phyloP scores from a whole-genome alignment of 2,888 invertebrate species.

The Drosophila fulvimacula region DNA sequence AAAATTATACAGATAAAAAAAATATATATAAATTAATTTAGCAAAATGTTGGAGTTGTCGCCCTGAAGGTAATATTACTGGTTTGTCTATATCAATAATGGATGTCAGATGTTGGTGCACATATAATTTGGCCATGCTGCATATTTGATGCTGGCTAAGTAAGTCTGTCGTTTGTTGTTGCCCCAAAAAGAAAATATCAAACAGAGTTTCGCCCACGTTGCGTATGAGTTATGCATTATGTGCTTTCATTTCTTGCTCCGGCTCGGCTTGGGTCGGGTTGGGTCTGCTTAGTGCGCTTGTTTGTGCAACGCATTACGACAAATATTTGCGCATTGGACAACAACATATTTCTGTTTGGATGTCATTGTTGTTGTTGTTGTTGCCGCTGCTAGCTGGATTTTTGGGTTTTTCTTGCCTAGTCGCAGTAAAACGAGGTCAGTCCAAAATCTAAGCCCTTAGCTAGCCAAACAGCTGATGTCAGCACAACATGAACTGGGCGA shows the following conservation, averaged over 20 bases:
- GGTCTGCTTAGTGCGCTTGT: slow-evolving; percentile 46
- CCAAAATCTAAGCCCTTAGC: slow-evolving; percentile 70
- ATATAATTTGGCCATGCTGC: slow-evolving; percentile 31
- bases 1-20: neutral
- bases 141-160: slow-evolving; percentile 49
- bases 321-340: slow-evolving; percentile 74
- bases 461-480: slow-evolving; percentile 74
- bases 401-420: slow-evolving; percentile 49
- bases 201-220: slow-evolving; percentile 49
- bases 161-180: slow-evolving; percentile 38
- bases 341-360: slow-evolving; percentile 63
- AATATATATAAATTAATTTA: neutral
- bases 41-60: neutral
- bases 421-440: slow-evolving; percentile 63
- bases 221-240: slow-evolving; percentile 61
- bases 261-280: slow-evolving; percentile 2
- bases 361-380: slow-evolving; percentile 24
- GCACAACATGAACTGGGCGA: slow-evolving; percentile 44
- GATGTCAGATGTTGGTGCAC: slow-evolving; percentile 7
- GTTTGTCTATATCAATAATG: slow-evolving; percentile 34
- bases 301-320: slow-evolving; percentile 69
- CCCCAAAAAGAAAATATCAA: slow-evolving; percentile 49
- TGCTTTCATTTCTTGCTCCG: slow-evolving; percentile 33
- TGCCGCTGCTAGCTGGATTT: slow-evolving; percentile 31
- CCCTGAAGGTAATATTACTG: neutral